A percentile compares a stretch with the other conserved stretches of the same genome.
phyloP scores from a whole-genome alignment of 2,888 invertebrate species.

The Stramonita haemastoma region DNA sequence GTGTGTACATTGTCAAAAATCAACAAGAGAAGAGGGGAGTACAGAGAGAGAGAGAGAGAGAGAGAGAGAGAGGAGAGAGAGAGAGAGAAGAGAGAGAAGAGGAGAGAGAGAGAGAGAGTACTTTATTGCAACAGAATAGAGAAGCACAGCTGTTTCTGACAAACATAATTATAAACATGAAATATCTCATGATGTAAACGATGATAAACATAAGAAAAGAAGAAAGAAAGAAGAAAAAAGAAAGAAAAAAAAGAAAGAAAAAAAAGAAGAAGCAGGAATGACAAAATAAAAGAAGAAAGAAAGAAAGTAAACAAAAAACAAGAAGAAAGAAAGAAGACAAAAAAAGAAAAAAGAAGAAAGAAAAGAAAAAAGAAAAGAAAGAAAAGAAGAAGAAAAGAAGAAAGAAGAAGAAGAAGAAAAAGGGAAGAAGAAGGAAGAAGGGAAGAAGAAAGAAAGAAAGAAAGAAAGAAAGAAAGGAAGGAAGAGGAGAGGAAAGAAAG shows the following conservation, averaged over 20 bases:
- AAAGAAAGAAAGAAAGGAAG: not conserved
- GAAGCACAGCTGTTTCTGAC: too few species aligned
- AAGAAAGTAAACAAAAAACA: too few species aligned
- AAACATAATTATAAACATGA: too few species aligned
- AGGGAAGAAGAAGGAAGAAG: not conserved
- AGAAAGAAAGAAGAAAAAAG: not conserved
- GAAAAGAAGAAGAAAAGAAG: not conserved
- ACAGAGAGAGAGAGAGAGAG: not conserved
- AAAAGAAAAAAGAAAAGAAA: not conserved
- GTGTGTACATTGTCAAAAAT: too few species aligned
- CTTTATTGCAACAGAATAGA: too few species aligned
- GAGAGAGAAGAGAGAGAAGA: not conserved
- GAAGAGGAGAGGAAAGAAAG: not conserved
- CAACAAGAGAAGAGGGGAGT: not conserved
- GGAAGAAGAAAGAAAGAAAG: not conserved
- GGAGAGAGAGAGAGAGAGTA: not conserved
- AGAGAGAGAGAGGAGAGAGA: not conserved
- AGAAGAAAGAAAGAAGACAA: not conserved
- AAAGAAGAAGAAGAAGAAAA: not conserved
- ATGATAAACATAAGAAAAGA: not conserved
- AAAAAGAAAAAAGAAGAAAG: not conserved
- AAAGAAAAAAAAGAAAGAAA: not conserved
- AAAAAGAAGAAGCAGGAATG: not conserved
- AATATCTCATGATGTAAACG: not conserved
- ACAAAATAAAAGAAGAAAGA: not conserved